Percentiles rank a stretch among this genome's conserved stretches.
Conservation (phyloP, 2,797 vertebrate genomes). For the Rhinogobio ventralis region DNA sequence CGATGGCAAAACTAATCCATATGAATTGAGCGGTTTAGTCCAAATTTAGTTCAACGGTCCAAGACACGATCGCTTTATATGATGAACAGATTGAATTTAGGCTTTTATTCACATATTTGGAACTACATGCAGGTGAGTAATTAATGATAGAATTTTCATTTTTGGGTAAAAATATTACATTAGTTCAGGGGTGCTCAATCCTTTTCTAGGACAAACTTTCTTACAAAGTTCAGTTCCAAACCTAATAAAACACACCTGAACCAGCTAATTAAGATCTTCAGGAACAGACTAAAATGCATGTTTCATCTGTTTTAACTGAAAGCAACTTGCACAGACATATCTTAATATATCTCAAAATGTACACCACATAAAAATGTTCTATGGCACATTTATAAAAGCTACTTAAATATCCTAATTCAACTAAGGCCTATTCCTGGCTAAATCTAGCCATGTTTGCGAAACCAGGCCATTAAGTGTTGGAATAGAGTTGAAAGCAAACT, state of each 20-base stretch:
- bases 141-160: not conserved
- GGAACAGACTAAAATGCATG: not conserved
- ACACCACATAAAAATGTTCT: too few relatives aligned
- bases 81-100: not conserved
- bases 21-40: not conserved
- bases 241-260: not conserved
- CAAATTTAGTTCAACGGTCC: too few relatives aligned
- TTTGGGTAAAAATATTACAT: not conserved
- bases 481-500: not conserved
- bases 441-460: not conserved
- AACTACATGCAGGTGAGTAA: not conserved
- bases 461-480: not conserved
- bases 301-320: not conserved
- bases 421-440: not conserved
- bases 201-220: not conserved
- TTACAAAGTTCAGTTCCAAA: not conserved
- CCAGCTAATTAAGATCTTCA: not conserved
- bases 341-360: not conserved
- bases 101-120: not conserved
- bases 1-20: too few relatives aligned
- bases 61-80: not conserved
- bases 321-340: not conserved
- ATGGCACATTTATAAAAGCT: not conserved
- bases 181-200: not conserved
- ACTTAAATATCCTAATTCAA: not conserved